Conservation (phyloP, 2,888 invertebrate genomes). For the Mimachlamys varia region DNA sequence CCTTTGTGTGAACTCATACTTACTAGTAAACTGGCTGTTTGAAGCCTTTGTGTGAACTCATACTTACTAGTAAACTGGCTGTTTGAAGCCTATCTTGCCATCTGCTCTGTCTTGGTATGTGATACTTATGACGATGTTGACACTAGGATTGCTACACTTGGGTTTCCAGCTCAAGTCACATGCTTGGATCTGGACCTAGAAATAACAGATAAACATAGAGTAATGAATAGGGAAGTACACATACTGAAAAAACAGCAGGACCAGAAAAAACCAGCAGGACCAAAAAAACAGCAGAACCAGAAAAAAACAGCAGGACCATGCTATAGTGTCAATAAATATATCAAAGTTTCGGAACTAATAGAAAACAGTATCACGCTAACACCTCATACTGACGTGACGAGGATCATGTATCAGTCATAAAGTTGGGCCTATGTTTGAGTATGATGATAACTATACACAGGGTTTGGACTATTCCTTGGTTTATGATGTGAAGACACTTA, state of each 20-base stretch:
- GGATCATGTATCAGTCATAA: background rate
- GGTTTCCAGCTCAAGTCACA: conserved; percentile 92
- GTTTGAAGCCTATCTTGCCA: conserved; percentile 91
- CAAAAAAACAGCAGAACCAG: too few relatives aligned
- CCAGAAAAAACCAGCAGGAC: too few relatives aligned
- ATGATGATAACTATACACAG: too few relatives aligned
- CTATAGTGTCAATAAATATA: too few relatives aligned
- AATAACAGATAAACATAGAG: background rate
- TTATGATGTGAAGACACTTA: conserved; percentile 39
- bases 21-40: conserved; percentile 51
- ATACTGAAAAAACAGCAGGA: too few relatives aligned
- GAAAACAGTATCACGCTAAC: too few relatives aligned
- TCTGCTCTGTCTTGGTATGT: conserved; percentile 87
- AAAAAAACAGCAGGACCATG: too few relatives aligned
- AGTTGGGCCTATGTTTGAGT: background rate
- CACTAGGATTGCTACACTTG: conserved; percentile 91
- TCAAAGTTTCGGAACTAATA: too few relatives aligned
- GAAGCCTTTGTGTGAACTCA: too few relatives aligned
- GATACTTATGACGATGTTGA: conserved; percentile 89
- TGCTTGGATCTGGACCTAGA: conserved; percentile 86
- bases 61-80: conserved; percentile 88
- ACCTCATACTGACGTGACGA: too few relatives aligned
- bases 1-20: conserved; percentile 52
- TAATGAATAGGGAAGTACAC: too few relatives aligned
- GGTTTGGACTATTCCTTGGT: too few relatives aligned